Base-by-base conservation (phyloP, 1,140 invertebrate species). In the Zaprionus taronus region DNA sequence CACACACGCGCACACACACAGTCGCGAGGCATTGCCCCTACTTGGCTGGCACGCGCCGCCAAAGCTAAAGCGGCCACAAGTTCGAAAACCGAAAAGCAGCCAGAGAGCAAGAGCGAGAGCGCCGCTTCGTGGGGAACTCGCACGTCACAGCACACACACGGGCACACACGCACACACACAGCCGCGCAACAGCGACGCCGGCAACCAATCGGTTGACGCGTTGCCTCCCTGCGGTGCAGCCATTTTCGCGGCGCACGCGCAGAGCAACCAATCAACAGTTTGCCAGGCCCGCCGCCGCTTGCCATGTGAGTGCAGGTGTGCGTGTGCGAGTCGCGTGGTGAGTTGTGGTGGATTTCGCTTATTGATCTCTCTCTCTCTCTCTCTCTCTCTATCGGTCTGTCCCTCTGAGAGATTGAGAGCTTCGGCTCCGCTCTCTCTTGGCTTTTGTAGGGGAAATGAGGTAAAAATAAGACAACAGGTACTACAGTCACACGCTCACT, bases 241-340 rank as follows among this genome's bases (percentile, higher is more conserved):
- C 91, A 92, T 92, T 92, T 92, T 92, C 91, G 77, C 78, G 83
- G 91, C 91, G 91, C 91, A 92, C 70, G 91, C 91, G 91, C 91
- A 92, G 72, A 79, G 71, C 80, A 86, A 72, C 91, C 91, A 92
- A 92, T 92, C 91, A 92, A 91, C 91, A 91, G 90, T 91, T 92
- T 91, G 82, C 85, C 79, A 81, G 81, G 83, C 81, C 83, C 66
- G 77, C 28, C 66, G 77, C 28, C 53, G 15, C 20, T 49, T 55
- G n/a, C 49, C 31, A 11, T 34, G 31, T 9, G 31, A 4, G 47
- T 47, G 34, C 51, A 26, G 22, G 53, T 53, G 41, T 38, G 51
- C 12, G 55, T 41, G 20, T 69, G 63, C 34, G 44, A 24, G 53
- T 14, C 22, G 22, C 31, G 49, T 58, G 70, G 55, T 72, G 60